Evolutionary conservation across 2,797 vertebrate species (phyloP).

Genomic region (Melanotaenia nigrans): DNA sequence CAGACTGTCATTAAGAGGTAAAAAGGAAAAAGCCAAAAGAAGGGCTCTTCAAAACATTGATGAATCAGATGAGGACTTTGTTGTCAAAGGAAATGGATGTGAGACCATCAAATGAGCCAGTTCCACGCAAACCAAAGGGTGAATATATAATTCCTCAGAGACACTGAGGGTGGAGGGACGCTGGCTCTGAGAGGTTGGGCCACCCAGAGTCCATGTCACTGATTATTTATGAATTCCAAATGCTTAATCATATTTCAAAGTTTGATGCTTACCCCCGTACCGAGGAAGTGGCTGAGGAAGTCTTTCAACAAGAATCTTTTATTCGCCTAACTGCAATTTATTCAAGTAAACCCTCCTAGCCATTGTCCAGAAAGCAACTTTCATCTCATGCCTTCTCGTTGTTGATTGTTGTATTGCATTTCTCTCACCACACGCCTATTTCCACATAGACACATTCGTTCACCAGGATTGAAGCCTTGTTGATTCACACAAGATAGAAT

Average conservation of each 20-base stretch:
- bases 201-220: constrained; percentile 39
- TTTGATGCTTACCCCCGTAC: constrained; percentile 29
- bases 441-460: constrained; percentile 23
- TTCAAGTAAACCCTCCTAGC: constrained; percentile 43
- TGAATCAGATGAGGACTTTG: constrained; percentile 6
- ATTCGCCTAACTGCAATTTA: constrained; percentile 50
- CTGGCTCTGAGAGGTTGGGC: constrained; percentile 22
- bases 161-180: constrained; percentile 7
- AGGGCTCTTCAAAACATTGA: constrained; percentile 1
- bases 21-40: background rate
- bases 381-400: constrained; percentile 42
- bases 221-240: constrained; percentile 38
- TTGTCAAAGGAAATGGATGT: constrained; percentile 12
- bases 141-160: constrained; percentile 20
- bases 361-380: constrained; percentile 49
- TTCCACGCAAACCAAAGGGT: constrained; percentile 3
- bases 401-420: constrained; percentile 47
- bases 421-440: constrained; percentile 46
- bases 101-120: constrained; percentile 16
- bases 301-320: constrained; percentile 46
- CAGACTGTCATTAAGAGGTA: background rate
- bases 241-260: constrained; percentile 45
- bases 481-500: constrained; percentile 46
- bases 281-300: constrained; percentile 30
- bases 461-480: constrained; percentile 30